A percentile compares a stretch with the other conserved stretches of the same genome.
phyloP scores from a whole-genome alignment of 2,113 vertebrate species.

The Emydura subglobosa region DNA sequence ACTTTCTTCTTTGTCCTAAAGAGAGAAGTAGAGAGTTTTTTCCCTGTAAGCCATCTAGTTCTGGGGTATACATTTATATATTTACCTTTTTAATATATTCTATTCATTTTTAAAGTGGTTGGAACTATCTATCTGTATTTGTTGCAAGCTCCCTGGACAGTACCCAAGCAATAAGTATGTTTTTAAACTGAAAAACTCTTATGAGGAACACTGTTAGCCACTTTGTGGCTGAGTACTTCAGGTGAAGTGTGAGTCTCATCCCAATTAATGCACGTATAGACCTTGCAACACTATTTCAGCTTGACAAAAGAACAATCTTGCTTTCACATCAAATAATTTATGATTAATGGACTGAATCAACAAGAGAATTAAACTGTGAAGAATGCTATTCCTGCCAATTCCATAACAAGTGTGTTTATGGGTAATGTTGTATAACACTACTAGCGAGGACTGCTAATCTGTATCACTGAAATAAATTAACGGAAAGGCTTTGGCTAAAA shows the following conservation, averaged over 20 bases:
- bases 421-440: constrained; percentile 20
- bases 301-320: constrained; percentile 41
- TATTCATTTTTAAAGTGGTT: background rate
- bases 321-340: constrained; percentile 31
- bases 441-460: background rate
- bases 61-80: background rate
- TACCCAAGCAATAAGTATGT: background rate
- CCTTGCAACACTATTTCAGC: constrained; percentile 6
- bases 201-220: background rate
- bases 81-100: background rate
- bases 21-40: background rate
- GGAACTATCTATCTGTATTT: background rate
- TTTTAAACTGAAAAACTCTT: constrained; percentile 9
- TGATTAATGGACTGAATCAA: constrained; percentile 36
- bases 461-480: constrained; percentile 48
- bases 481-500: constrained; percentile 37
- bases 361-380: constrained; percentile 23
- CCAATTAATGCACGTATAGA: background rate
- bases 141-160: background rate
- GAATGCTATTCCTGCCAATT: background rate
- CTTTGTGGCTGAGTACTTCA: constrained; percentile 3
- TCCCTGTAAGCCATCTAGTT: background rate
- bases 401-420: background rate
- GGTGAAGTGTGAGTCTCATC: background rate
- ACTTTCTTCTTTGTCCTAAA: background rate